Evolutionary conservation across 2,888 invertebrate genomes (phyloP).

Genomic region (Noctua janthe): DNA sequence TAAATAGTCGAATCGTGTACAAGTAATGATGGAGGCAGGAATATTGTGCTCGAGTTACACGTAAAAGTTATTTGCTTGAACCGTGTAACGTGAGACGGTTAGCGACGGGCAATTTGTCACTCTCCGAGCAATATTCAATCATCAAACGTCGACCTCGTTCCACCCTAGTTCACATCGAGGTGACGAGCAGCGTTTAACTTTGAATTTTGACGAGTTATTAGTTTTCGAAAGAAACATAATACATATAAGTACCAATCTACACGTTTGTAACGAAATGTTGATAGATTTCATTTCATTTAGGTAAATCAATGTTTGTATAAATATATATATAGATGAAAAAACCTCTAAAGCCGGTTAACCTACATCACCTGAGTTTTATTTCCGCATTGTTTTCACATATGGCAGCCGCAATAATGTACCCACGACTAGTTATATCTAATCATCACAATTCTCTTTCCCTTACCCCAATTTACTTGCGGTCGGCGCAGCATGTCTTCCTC

Average conservation of each 20-base stretch:
- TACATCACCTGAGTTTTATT: not conserved
- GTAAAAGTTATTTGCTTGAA: conserved; percentile 33
- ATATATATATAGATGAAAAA: not conserved
- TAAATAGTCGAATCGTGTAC: not conserved
- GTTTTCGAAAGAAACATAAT: not conserved
- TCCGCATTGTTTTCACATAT: not conserved
- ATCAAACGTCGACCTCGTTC: conserved; percentile 50
- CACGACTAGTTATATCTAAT: not conserved
- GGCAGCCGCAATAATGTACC: not conserved
- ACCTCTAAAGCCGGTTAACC: not conserved
- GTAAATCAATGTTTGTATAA: not conserved
- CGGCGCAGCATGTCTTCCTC: too few relatives aligned
- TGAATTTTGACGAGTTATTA: conserved; percentile 7
- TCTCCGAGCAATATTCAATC: conserved; percentile 52
- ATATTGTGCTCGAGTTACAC: conserved; percentile 10
- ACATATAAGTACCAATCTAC: not conserved
- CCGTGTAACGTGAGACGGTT: conserved; percentile 26
- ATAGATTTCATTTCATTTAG: not conserved
- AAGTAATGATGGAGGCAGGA: not conserved
- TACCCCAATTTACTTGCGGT: too few relatives aligned
- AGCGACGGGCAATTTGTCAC: conserved; percentile 42
- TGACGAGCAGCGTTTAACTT: conserved; percentile 21
- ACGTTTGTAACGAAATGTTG: not conserved
- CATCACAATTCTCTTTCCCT: too few relatives aligned
- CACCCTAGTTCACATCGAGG: conserved; percentile 39